phyloP scores from a whole-genome alignment of 1,140 invertebrate species.

The Brachionus asplanchnoidis region DNA sequence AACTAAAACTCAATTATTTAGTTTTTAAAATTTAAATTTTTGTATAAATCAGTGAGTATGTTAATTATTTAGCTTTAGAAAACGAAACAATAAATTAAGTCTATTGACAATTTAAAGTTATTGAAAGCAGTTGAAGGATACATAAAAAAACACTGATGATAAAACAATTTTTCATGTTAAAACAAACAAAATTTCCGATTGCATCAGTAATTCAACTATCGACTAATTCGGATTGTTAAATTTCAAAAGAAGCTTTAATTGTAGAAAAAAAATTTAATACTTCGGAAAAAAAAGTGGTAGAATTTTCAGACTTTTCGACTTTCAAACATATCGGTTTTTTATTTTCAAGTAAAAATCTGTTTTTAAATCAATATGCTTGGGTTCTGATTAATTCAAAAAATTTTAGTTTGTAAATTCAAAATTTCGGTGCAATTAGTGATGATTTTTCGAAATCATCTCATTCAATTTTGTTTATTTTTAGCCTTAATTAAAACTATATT shows the following conservation, averaged over 20 bases:
- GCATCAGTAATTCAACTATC: not conserved
- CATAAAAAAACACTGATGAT: not conserved
- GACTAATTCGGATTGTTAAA: not conserved
- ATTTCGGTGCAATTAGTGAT: not conserved
- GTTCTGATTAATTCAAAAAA: not conserved
- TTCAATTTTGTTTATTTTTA: not conserved
- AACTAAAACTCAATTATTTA: not conserved
- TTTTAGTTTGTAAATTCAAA: not conserved
- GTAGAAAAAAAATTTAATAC: not conserved
- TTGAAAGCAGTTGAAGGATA: not conserved
- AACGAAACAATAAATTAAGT: not conserved
- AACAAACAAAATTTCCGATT: not conserved
- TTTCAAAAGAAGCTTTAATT: not conserved
- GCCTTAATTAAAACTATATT: not conserved
- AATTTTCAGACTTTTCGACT: not conserved
- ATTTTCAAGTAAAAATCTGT: not conserved
- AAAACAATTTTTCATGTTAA: not conserved
- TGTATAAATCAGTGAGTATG: not conserved
- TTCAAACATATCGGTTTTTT: not conserved
- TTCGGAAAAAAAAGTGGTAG: not conserved
- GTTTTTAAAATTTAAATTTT: not conserved
- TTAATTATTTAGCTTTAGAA: not conserved
- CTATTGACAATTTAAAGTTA: not conserved
- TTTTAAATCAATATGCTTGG: not conserved
- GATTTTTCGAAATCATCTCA: not conserved